A percentile compares a stretch with the other conserved stretches of the same genome.
Evolutionary conservation across 2,888 invertebrate species (phyloP).

Genomic region (Melanophora roralis): DNA sequence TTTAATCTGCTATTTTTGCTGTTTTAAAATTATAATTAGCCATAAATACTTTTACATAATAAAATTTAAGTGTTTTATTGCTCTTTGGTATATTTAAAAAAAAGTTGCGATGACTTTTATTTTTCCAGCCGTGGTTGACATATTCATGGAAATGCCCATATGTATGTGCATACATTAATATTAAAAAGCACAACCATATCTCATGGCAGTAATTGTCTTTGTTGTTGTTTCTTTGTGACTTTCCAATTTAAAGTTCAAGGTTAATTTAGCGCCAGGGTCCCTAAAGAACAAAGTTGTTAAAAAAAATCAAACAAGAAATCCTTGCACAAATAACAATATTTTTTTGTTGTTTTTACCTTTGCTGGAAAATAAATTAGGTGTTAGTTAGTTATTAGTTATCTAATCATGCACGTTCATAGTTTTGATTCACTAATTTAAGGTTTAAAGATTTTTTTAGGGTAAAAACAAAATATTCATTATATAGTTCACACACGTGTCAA

Average conservation of each 20-base stretch:
- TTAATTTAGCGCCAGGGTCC: constrained; percentile 33
- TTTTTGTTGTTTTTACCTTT: background rate
- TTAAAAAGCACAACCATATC: background rate
- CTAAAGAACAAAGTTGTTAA: constrained; percentile 7
- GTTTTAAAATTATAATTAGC: too few species aligned
- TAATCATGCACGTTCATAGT: background rate
- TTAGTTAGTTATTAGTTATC: background rate
- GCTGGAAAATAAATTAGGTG: background rate
- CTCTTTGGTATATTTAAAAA: too few species aligned
- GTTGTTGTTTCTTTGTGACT: constrained; percentile 34
- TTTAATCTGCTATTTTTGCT: too few species aligned
- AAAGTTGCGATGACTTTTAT: too few species aligned
- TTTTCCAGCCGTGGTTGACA: too few species aligned
- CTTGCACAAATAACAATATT: background rate
- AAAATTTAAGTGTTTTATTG: too few species aligned
- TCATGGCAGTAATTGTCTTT: background rate
- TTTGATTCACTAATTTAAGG: background rate
- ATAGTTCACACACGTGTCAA: too few species aligned
- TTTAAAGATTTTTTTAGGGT: background rate
- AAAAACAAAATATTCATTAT: background rate
- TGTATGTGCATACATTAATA: background rate
- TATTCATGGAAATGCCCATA: too few species aligned
- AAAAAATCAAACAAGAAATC: background rate
- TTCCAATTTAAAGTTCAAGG: constrained; percentile 58
- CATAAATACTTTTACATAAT: too few species aligned